Percentiles rank a stretch among this genome's conserved stretches.
Evolutionary conservation across 2,113 vertebrate species (phyloP).

Genomic region (Alligator mississippiensis): DNA sequence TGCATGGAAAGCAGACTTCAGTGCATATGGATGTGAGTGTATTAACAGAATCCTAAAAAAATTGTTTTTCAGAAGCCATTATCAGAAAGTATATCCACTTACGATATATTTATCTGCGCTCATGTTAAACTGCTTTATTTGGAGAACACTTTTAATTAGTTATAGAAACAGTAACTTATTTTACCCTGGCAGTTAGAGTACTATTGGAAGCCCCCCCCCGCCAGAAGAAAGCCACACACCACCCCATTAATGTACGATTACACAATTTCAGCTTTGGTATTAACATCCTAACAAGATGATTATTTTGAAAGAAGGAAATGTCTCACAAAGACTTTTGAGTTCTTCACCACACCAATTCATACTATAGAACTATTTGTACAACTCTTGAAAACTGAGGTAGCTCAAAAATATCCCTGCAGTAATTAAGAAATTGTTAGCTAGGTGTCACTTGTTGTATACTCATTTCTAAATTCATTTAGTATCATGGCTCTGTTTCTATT

Average conservation of each 20-base stretch:
- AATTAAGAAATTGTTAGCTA: not conserved
- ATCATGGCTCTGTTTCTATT: constrained; percentile 26
- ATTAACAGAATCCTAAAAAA: constrained; percentile 55
- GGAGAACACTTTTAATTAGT: constrained; percentile 29
- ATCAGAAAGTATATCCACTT: constrained; percentile 39
- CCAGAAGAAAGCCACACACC: not conserved
- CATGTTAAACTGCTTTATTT: constrained; percentile 14
- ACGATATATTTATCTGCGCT: constrained; percentile 1
- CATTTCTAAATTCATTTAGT: constrained; percentile 1
- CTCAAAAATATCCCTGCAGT: not conserved
- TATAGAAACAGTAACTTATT: not conserved
- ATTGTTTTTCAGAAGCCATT: not conserved
- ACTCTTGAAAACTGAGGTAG: not conserved
- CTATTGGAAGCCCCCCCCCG: constrained; percentile 11
- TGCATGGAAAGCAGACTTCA: not conserved
- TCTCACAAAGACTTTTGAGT: not conserved
- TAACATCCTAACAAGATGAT: constrained; percentile 27
- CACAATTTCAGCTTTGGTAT: constrained; percentile 32
- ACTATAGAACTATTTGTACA: not conserved
- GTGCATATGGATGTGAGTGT: not conserved
- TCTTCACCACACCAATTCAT: not conserved
- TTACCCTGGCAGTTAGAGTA: constrained; percentile 22
- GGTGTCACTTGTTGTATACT: not conserved
- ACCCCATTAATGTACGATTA: constrained; percentile 32
- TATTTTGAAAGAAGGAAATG: constrained; percentile 40